A percentile compares a stretch with the other conserved stretches of the same genome.
phyloP scores from a whole-genome alignment of 2,888 invertebrate species.

The Nemotelus pantherinus region DNA sequence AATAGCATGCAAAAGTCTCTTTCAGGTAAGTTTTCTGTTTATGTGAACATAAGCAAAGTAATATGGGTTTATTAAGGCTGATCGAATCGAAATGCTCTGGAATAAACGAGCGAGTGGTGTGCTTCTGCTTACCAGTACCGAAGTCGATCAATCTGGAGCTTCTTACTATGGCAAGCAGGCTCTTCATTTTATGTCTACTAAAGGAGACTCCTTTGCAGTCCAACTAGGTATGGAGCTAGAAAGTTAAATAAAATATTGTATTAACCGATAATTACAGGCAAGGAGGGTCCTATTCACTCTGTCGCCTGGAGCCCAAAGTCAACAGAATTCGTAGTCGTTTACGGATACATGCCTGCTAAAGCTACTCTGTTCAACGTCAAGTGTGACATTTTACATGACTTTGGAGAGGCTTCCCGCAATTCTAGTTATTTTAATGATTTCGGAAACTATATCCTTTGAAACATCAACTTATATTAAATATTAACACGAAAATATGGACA shows the following conservation, averaged over 20 bases:
- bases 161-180: slow-evolving; percentile 98
- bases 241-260: background rate
- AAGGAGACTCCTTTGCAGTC: slow-evolving; percentile 86
- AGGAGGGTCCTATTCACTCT: slow-evolving; percentile 86
- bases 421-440: slow-evolving; percentile 91
- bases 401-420: slow-evolving; percentile 91
- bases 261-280: slow-evolving; percentile 66
- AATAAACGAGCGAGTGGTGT: slow-evolving; percentile 87
- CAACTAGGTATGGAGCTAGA: slow-evolving; percentile 67
- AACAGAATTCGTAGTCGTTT: slow-evolving; percentile 92
- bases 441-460: slow-evolving; percentile 73
- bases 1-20: slow-evolving; percentile 91
- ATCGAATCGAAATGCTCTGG: slow-evolving; percentile 89
- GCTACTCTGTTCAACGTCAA: slow-evolving; percentile 93
- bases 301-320: slow-evolving; percentile 94
- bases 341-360: slow-evolving; percentile 94
- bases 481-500: background rate
- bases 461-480: slow-evolving; percentile 55
- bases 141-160: slow-evolving; percentile 92
- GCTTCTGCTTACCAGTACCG: slow-evolving; percentile 85
- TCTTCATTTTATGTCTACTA: slow-evolving; percentile 85
- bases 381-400: slow-evolving; percentile 91
- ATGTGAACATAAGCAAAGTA: slow-evolving; percentile 7
- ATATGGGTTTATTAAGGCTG: slow-evolving; percentile 68
- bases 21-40: slow-evolving; percentile 70